Evolutionary conservation across 2,797 vertebrate genomes (phyloP), one percentile per base, ranked within the genome.

Genomic region (Anguilla marmorata): DNA sequence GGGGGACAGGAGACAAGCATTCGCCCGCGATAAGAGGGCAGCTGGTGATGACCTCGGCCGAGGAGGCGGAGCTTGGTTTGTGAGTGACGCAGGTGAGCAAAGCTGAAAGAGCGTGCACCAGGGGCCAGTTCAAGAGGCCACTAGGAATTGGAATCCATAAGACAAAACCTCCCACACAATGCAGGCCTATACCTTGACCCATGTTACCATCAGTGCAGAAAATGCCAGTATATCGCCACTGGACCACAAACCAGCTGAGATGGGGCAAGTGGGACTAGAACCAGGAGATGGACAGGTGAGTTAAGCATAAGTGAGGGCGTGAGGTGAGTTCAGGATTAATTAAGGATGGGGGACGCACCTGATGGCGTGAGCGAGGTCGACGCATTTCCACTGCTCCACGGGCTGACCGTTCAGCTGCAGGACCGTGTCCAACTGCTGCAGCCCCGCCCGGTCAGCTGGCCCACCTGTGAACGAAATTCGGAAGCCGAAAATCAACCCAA

Each of bases 331-430:
- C 1, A 9, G 74, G 41, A 45, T 45, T 45, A 45, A 45, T 45
- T 27, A n/a, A 79, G 74, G 12, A 19, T 14, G 74, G 74, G 3
- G 33, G 56, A 54, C 69, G 5, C 92, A 99, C 98, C 98, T 96
- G 93, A 99, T 98, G 91, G 98, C 96, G 0, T 98, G 97, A 0
- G 98, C 98, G 37, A 99, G 94, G 87, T 99, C 97, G 9, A 96
- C 97, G 21, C 98, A 98, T 88, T 97, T 98, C 98, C 98, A 99
- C 90, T 97, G 97, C 84, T 99, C 97, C 76, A 99, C 98, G 0
- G 97, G 96, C 91, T 97, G 95, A 90, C 97, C 97, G 0, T 99
- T 99, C 84, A 99, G 94, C 93, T 98, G 97, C 86, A 99, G 93
- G 85, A 99, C 93, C 0, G 96, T 97, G 92, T 99, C 98, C 0